Conservation (phyloP, 2,888 invertebrate genomes). For the Aspidiotus rigidus region DNA sequence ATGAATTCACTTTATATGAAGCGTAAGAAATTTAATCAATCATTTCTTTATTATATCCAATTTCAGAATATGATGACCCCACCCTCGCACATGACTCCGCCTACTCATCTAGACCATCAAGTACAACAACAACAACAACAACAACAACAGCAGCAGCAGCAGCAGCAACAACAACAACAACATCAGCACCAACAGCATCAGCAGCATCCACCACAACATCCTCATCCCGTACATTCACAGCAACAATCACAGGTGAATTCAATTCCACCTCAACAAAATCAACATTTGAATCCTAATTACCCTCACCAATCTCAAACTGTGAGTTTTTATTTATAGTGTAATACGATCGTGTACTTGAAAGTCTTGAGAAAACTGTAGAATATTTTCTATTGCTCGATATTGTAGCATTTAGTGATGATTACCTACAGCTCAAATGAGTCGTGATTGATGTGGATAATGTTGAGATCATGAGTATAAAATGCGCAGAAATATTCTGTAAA, state of each 20-base stretch:
- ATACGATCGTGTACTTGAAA: too few species aligned
- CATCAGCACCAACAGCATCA: constrained; percentile 12
- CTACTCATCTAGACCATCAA: constrained; percentile 20
- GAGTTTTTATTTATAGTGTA: background rate
- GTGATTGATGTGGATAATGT: too few species aligned
- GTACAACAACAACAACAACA: constrained; percentile 14
- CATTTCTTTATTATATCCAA: background rate
- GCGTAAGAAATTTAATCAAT: background rate
- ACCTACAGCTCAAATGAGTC: too few species aligned
- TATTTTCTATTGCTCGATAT: too few species aligned
- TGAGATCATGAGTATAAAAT: too few species aligned
- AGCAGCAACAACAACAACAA: background rate
- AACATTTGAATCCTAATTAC: constrained; percentile 25
- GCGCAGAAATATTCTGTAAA: too few species aligned
- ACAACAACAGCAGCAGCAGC: constrained; percentile 3
- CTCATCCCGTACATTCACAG: constrained; percentile 14
- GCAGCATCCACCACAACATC: constrained; percentile 14
- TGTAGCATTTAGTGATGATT: too few species aligned
- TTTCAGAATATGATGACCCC: constrained; percentile 30
- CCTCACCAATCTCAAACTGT: constrained; percentile 24
- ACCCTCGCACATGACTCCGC: constrained; percentile 26
- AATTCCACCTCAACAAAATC: constrained; percentile 19
- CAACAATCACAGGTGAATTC: constrained; percentile 15
- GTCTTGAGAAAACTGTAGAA: too few species aligned
- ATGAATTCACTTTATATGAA: background rate